Evolutionary conservation across 2,113 vertebrate species (phyloP), one percentile per base, ranked within the genome.

Genomic region (Carettochelys insculpta): DNA sequence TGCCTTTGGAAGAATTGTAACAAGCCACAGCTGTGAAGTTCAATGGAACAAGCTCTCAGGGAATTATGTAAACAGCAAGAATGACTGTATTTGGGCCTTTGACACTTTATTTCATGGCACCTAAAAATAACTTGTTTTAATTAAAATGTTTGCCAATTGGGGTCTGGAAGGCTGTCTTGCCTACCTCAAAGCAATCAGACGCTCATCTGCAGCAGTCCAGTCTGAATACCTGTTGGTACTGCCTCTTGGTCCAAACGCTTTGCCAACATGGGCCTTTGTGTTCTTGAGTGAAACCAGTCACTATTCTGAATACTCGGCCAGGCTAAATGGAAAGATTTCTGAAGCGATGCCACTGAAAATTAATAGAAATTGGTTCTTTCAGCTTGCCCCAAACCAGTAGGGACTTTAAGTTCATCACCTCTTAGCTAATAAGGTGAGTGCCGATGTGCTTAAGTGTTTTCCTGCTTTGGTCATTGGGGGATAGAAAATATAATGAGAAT

Each of bases 21-120:
- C 90, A 92, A 84, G 86, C 85, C 78, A 83, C 95, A 97, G 91
- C 93, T 96, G 94, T 53, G 91, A 85, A 90, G 87, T 86, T 82
- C 88, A 92, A 92, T 81, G 88, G 83, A 95, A 90, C 80, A 90
- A 95, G 89, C 4, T 17, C 29, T 77, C 89, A 56, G 65, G 25
- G 51, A 51, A 38, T 41, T 58, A 79, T 92, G 91, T 92, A 95
- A 96, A 94, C 95, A 95, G 87, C 91, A 47, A 75, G 85, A 94
- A 92, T 83, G 58, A 93, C 87, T 92, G 65, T 90, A 90, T 90
- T 89, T 87, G 34, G 24, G 50, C 83, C 86, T 73, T 38, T 9
- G 13, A 52, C 73, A 31, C 51, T 90, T 87, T 90, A 77, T 45
- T 61, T 86, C 41, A 47, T 51, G 9, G 43, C 65, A 88, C 61